Base-by-base conservation (phyloP, 2,797 vertebrate species). In the Capromys pilorides region DNA sequence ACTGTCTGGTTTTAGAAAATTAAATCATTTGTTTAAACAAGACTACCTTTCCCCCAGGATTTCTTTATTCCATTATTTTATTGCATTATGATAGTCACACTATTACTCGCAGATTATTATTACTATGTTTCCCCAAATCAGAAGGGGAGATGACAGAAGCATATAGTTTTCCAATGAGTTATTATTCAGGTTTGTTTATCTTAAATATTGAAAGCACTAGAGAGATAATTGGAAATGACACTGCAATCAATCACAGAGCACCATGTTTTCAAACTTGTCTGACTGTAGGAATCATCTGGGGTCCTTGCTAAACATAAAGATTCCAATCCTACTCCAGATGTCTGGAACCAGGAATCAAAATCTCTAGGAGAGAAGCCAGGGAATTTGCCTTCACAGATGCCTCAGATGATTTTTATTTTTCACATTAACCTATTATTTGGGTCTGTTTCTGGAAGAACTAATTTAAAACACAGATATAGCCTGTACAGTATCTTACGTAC, bases 401-500 rank as follows among this genome's bases (percentile, higher is more conserved):
- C 41, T 86, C 18, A 28, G 78, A 85, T 83, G 77, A 84, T 71
- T 88, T 83, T 51, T 41, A 21, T 79, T 85, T 41, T 87, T 84
- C 39, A 92, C 16, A 71, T 82, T n/a, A 94, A 78, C 59, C 18
- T 86, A 81, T 87, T 54, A 28, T 41, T 62, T 83, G 81, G 31
- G 39, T 62, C 45, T 6, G 2, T 69, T 73, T 92, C 31, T 31
- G 11, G 83, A 62, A 94, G 57, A 81, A 67, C 18, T 57, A 66
- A 91, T 73, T 79, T 83, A 78, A 91, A 86, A 86, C 54, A 86
- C n/a, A 92, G 59, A 41, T 36, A 64, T 86, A 91, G 13, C 62
- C 49, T 73, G 45, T 92, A 12, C n/a, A 90, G 31, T 39, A 3
- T 83, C 57, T 66, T 57, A 16, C 45, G 83, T 88, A 86, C 61